Evolutionary conservation across 2,888 invertebrate species (phyloP).

Genomic region (Oasisia sp.): DNA sequence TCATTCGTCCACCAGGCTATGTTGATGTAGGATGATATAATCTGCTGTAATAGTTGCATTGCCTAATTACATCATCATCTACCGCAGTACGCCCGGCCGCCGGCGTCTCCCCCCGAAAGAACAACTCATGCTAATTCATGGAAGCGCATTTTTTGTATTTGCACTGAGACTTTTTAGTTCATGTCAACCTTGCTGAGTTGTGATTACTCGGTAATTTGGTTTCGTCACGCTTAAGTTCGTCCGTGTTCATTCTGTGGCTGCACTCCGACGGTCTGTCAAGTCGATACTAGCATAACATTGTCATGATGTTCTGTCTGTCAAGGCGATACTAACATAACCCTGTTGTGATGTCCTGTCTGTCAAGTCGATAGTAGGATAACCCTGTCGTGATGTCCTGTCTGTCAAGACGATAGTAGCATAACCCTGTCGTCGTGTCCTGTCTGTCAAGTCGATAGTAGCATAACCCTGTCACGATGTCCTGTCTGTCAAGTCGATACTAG

Average conservation of each 20-base stretch:
- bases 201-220: too few species aligned
- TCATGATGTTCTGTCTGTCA: too few species aligned
- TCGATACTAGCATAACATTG: too few species aligned
- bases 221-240: neutral
- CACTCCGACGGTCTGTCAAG: neutral
- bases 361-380: too few species aligned
- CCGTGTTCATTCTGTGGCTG: neutral
- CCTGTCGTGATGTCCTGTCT: too few species aligned
- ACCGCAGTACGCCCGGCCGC: neutral
- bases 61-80: neutral
- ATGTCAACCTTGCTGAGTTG: neutral
- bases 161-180: neutral
- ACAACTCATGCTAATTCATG: neutral
- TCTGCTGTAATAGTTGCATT: neutral
- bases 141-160: neutral
- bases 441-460: too few species aligned
- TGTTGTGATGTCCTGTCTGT: too few species aligned
- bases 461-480: too few species aligned
- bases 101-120: neutral
- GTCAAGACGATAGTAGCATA: too few species aligned
- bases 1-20: neutral
- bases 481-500: too few species aligned
- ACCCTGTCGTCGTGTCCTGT: too few species aligned
- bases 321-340: too few species aligned
- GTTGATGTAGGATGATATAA: neutral